A percentile compares a stretch with the other conserved stretches of the same genome.
Conservation (phyloP, 2,797 vertebrate species). For the Eulemur coronatus region DNA sequence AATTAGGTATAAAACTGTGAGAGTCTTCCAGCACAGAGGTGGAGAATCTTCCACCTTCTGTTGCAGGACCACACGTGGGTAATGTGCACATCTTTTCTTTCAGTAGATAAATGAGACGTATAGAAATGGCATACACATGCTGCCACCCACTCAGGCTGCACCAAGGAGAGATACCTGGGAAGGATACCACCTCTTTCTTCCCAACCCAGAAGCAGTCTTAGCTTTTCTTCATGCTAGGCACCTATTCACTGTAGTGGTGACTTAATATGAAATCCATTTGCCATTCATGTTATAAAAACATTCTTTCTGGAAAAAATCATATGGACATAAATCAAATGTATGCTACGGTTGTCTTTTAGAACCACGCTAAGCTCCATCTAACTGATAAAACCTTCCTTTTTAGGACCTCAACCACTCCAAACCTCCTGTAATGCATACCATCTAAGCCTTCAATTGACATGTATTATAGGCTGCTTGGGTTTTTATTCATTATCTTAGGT, state of each 20-base stretch:
- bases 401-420: not conserved
- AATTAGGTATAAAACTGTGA: slow-evolving; percentile 79
- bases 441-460: not conserved
- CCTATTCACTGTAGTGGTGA: not conserved
- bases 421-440: not conserved
- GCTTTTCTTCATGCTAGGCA: not conserved
- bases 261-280: not conserved
- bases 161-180: not conserved
- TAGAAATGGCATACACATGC: not conserved
- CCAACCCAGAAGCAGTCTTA: not conserved
- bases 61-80: slow-evolving; percentile 19
- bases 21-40: slow-evolving; percentile 63
- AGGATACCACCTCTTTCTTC: not conserved
- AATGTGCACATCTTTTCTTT: slow-evolving; percentile 20
- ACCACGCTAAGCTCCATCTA: not conserved
- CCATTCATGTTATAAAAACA: not conserved
- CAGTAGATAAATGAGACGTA: not conserved
- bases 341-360: not conserved
- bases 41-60: slow-evolving; percentile 69
- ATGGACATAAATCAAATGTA: not conserved
- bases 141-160: not conserved
- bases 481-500: slow-evolving; percentile 4
- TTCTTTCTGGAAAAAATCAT: not conserved
- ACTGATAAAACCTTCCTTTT: slow-evolving; percentile 22
- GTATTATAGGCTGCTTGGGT: not conserved